Evolutionary conservation across 2,888 invertebrate genomes (phyloP), one percentile per base, ranked within the genome.

Genomic region (Mesochorus sp.): DNA sequence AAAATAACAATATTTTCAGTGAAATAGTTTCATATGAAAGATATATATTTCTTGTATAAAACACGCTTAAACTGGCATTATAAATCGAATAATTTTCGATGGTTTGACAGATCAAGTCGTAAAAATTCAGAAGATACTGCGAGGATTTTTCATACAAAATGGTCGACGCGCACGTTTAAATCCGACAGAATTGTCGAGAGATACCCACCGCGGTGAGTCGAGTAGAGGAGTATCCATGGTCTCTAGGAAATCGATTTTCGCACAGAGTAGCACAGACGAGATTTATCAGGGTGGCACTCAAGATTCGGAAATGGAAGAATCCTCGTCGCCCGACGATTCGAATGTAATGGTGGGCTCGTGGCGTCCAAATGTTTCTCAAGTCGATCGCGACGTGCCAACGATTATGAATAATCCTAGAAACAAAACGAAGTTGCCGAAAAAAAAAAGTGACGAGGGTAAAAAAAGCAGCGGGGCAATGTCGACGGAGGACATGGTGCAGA

Each of bases 341-440:
- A 37, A 21, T 1, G 66, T 39, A 6, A 61, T 61, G 53, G 59
- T 79, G 59, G 75, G 70, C 12, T 75, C 75, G 31, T 75, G 74
- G 75, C 70, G 42, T 28, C 31, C 66, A 37, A 19, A 59, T 10
- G 67, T 47, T 28, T 12, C 8, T 8, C 6, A 31, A 47, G 21
- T 2, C 26, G 2, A 8, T 8, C 14, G 31, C 21, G 5, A 14
- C 24, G n/a, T 19, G 21, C 10, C 6, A 10, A 31, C 2, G 31
- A 31, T 31, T n/a, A n/a, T n/a, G n/a, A n/a, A n/a, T n/a, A n/a
- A n/a, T n/a, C n/a, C n/a, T n/a, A n/a, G n/a, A n/a, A n/a, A n/a
- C n/a, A n/a, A n/a, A n/a, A n/a, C n/a, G n/a, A 10, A 31, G 3
- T 14, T 1, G 2, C 2, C 0, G 3, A 3, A 10, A 19, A 12